Evolutionary conservation across 1,140 invertebrate species (phyloP), one percentile per base, ranked within the genome.

Genomic region (Mylabris phalerata): DNA sequence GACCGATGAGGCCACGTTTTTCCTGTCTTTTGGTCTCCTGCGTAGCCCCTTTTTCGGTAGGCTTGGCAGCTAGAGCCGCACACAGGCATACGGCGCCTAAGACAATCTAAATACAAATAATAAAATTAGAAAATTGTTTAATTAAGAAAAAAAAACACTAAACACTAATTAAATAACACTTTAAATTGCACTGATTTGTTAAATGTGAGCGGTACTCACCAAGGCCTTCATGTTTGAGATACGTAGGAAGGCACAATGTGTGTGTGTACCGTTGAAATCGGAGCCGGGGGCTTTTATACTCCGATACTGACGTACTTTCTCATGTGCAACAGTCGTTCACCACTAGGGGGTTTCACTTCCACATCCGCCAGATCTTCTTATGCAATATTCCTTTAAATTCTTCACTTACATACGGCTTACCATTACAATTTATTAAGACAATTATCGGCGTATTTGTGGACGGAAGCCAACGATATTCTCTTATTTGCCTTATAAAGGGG

Each of bases 21-120:
- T 72, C 74, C 55, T 75, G 72, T 61, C 74, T 74, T 61, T 75
- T 75, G 40, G 65, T 68, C 64, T 72, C 69, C 71, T 59, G 63
- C 63, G 24, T 55, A 59, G 63, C 69, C 58, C 48, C 61, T 58
- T 72, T 71, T 27, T 68, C 65, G 24, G 62, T 57, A 46, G 71
- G 59, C 57, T 74, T 69, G 54, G 71, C 70, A 68, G 71, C 68
- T 68, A 71, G 66, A 64, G 69, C 66, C 56, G 67, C 65, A 61
- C 67, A 73, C 54, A 72, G 57, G 66, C 67, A 71, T 54, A 72
- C 67, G 39, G 69, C 68, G 57, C 69, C 64, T 42, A 74, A 40
- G 47, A 73, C 57, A 62, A 73, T 63, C 71, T 74, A 60, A 47
- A 71, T 50, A 52, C 19, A 58, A 59, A 61, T 32, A 60, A 48